Evolutionary conservation across 2,888 invertebrate genomes (phyloP), one percentile per base, ranked within the genome.

Genomic region (Lycophotia porphyrea): DNA sequence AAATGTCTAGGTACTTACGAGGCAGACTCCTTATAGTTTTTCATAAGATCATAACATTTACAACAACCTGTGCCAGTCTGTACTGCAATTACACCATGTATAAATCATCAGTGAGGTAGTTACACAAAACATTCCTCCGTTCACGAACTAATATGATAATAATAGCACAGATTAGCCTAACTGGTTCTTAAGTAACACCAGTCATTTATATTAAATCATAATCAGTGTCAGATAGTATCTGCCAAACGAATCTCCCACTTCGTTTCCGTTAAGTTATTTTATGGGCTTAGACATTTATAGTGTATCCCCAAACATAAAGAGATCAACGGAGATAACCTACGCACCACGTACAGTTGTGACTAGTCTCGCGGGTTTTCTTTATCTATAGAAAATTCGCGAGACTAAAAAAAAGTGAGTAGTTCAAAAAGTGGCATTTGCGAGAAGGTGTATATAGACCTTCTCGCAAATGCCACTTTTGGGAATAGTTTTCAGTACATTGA

Each of bases 121-220:
- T 82, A 77, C 80, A 76, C 71, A 84, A 87, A 77, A 71, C 78
- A 87, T 84, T 81, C 84, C 72, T 66, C 11, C 49, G 52, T 74
- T 71, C 64, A 69, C 71, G 76, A 78, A 69, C 82, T 85, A 87
- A 88, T 88, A 81, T 74, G 77, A 77, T 82, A 88, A 85, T 88
- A 88, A 88, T 87, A 84, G 79, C 69, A 27, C 52, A 71, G 76
- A 82, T 81, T 84, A 36, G 52, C 73, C 44, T 72, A 78, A 88
- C 86, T 71, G 80, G 87, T 83, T 84, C 74, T 64, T 75, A 74
- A 77, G 31, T 69, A 71, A 76, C 68, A 68, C 47, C 44, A 39
- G 72, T 80, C 64, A 74, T 81, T 68, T 76, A 67, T 76, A 80
- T 78, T 79, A 75, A 80, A 74, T 85, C 67, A 77, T 79, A 82